Base-by-base conservation (phyloP, 2,797 vertebrate species). In the Melanotaenia nigrans region DNA sequence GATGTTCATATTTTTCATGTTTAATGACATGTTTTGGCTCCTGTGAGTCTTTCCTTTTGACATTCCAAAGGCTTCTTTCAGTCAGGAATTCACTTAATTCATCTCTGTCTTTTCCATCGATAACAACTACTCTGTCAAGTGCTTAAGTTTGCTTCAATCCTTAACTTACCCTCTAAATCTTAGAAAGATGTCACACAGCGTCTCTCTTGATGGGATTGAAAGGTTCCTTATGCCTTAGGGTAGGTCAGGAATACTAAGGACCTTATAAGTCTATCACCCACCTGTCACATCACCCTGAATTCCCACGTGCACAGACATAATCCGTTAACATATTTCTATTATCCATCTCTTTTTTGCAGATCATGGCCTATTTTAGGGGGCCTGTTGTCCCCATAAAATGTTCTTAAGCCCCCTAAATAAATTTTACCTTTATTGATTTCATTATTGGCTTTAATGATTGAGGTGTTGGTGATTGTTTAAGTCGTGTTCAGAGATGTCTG, bases 151-250 rank as follows among this genome's bases (percentile, higher is more conserved):
- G 73, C 73, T 70, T 71, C 78, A 78, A 71, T 77, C 85, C 82
- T 71, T 85, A 89, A 89, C 90, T 79, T 76, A 81, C 85, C 82
- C 78, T 69, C 77, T 88, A 86, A 88, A 90, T 89, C 89, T 86
- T 69, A 22, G 12, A 68, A 61, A 45, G 71, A 62, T 66, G 66
- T 78, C 73, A 72, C 63, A 68, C 25, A 70, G 61, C 40, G 33
- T 61, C 65, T 73, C 62, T 0, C 61, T 58, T 60, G 59, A 85
- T 77, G 61, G 78, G 49, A 86, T 73, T 84, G 78, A 64, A 86
- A 71, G 75, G 18, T 68, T 67, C 72, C 71, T 72, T 69, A 83
- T 85, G 75, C 51, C 61, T 63, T 76, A 18, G 61, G 64, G 60
- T 8, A 7, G 77, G 66, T 77, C 69, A 78, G 65, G 30, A 56